Percentiles rank a stretch among this genome's conserved stretches.
Evolutionary conservation across 37 sponge, comb jelly and placozoan genomes (phyloP).

Genomic region (Ianthella basta): DNA sequence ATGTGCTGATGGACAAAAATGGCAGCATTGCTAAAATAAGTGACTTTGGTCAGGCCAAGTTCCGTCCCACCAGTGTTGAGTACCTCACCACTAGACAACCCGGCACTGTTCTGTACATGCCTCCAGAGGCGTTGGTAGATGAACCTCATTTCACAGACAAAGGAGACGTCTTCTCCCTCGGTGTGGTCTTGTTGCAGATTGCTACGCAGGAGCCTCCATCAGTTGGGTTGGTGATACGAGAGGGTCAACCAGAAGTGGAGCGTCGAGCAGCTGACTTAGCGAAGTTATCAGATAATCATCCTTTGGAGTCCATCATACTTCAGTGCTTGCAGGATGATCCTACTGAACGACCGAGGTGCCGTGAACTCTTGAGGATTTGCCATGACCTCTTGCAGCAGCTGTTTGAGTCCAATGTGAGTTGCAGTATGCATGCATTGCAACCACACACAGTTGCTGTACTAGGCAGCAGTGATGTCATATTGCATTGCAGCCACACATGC

Average conservation of each 20-base stretch:
- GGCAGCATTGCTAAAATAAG: neutral
- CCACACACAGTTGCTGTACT: too few species aligned
- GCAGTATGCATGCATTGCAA: too few species aligned
- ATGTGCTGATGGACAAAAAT: neutral
- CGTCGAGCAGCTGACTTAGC: neutral
- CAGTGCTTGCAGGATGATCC: neutral
- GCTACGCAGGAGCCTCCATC: neutral
- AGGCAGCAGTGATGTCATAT: too few species aligned
- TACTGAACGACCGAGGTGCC: neutral
- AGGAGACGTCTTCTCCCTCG: constrained; percentile 18
- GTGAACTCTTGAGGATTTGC: too few species aligned
- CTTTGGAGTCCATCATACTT: neutral
- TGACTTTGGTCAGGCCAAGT: neutral
- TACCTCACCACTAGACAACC: neutral
- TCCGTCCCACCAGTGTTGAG: neutral
- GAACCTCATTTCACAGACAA: neutral
- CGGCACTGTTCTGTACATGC: neutral
- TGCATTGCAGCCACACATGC: too few species aligned
- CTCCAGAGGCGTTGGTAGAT: neutral
- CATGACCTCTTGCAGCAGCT: too few species aligned
- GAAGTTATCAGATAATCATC: constrained; percentile 3
- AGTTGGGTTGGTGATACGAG: neutral
- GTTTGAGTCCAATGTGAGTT: too few species aligned
- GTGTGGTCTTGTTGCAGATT: constrained; percentile 9
- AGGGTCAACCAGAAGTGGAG: neutral